Conservation (phyloP, 2,113 vertebrate genomes). For the Stictonetta naevosa region DNA sequence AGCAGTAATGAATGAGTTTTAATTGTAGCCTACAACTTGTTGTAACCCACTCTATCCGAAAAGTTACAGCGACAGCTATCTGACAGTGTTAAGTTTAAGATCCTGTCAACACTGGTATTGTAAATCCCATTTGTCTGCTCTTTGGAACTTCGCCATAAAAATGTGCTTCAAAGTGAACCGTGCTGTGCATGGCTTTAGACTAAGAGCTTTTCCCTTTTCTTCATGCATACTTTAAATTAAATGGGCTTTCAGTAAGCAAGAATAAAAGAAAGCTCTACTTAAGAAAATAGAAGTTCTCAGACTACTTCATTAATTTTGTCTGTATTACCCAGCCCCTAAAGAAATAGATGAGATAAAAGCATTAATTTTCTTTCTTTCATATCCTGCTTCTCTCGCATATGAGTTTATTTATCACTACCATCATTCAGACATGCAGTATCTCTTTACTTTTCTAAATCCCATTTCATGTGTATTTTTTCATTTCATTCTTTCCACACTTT, state of each 20-base stretch:
- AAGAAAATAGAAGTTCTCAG: neutral
- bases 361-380: constrained; percentile 36
- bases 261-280: neutral
- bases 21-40: neutral
- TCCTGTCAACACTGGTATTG: neutral
- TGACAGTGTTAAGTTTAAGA: constrained; percentile 20
- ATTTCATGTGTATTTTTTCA: neutral
- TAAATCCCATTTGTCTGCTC: neutral
- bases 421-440: neutral
- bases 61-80: neutral
- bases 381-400: neutral
- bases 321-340: constrained; percentile 1
- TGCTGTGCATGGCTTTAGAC: neutral
- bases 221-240: constrained; percentile 54
- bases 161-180: constrained; percentile 7
- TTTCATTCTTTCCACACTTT: neutral
- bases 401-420: neutral
- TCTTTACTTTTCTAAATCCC: neutral
- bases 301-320: constrained; percentile 8
- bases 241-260: neutral
- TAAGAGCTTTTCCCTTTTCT: neutral
- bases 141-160: neutral
- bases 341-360: constrained; percentile 35
- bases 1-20: neutral
- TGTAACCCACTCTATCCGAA: neutral